Conservation (phyloP, 2,113 vertebrate genomes). For the Alligator mississippiensis region DNA sequence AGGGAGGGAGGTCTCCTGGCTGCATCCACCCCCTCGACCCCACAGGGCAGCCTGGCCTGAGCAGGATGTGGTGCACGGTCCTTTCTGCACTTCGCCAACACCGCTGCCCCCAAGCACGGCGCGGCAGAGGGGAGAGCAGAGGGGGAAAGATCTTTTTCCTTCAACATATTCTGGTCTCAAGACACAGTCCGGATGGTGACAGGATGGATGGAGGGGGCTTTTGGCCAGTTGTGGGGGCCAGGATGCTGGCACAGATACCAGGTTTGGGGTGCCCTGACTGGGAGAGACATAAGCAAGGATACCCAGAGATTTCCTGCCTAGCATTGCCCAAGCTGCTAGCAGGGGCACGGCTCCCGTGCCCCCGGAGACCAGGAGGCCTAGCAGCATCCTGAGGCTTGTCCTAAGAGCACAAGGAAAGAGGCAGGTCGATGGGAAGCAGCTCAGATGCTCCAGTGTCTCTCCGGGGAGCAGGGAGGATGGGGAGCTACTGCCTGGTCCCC, state of each 20-base stretch:
- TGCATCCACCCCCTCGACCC: no score
- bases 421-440: no score
- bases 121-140: not conserved
- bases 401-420: no score
- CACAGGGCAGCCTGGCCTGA: not conserved
- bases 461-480: not conserved
- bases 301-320: not conserved
- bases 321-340: not conserved
- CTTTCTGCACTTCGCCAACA: not conserved
- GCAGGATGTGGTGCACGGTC: not conserved
- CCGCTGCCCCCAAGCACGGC: fast-evolving
- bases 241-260: not conserved
- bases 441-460: no score
- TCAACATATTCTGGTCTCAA: fast-evolving
- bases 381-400: no score
- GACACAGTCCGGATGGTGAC: not conserved
- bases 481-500: fast-evolving
- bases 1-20: not conserved
- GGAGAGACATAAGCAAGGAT: not conserved
- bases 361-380: no score
- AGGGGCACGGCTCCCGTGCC: no score
- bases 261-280: not conserved
- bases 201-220: not conserved
- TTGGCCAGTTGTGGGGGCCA: not conserved
- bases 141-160: not conserved